Evolutionary conservation across 2,888 invertebrate genomes (phyloP), one percentile per base, ranked within the genome.

Genomic region (Ormia ochracea): DNA sequence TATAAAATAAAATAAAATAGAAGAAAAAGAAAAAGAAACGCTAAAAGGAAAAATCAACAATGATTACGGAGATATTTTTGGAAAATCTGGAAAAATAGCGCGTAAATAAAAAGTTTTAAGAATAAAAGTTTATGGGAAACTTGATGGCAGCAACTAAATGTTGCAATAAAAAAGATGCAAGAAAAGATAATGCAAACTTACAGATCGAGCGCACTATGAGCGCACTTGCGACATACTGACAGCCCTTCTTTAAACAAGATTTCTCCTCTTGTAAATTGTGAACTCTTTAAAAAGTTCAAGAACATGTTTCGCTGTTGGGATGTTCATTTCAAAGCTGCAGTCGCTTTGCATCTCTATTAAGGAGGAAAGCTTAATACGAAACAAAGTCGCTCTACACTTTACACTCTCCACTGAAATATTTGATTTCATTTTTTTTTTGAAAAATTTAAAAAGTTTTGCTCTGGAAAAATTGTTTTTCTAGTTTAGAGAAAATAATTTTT

Each of bases 41-140:
- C 36, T 75, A 72, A 72, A 78, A 78, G 68, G 72, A 75, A 70
- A 78, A 74, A 79, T 68, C 72, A 65, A 75, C 75, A 75, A 41
- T 52, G 52, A 59, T 33, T 50, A 66, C 61, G 12, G 23, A 54
- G 19, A 73, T 81, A 79, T 81, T 79, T 81, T 79, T 70, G 79
- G 79, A 81, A 69, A 79, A 69, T 58, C 65, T 54, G 58, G 76
- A 59, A 73, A 79, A 78, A 66, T 72, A 78, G 74, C 73, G 70
- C 58, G 63, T 70, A 58, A 56, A 63, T 52, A 38, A 58, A 43
- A n/a, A n/a, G 17, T 23, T 23, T 59, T 45, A 23, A n/a, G n/a
- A 43, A 58, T 28, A 56, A 54, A 43, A 14, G 31, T 10, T 26
- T 70, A 41, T 1, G 10, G 26, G 33, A 59, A 68, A 75, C 75